Evolutionary conservation across 2,113 vertebrate species (phyloP).

Genomic region (Psephotus haematonotus): DNA sequence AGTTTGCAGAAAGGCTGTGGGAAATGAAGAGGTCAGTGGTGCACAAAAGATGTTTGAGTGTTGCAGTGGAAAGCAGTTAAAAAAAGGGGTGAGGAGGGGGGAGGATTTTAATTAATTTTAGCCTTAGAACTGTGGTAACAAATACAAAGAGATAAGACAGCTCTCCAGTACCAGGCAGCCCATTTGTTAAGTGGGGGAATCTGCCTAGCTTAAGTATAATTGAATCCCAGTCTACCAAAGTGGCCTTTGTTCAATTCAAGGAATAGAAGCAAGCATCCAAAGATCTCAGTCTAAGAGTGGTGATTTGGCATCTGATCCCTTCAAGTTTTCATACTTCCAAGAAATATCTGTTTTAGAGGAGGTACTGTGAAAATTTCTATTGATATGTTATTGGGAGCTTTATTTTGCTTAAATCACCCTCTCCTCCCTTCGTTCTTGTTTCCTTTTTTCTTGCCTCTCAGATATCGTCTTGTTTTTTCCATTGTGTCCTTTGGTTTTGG

Average conservation of each 20-base stretch:
- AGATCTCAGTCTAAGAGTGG: background rate
- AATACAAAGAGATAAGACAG: background rate
- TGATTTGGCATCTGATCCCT: background rate
- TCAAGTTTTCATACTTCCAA: background rate
- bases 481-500: background rate
- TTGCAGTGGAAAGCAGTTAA: background rate
- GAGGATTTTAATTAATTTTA: background rate
- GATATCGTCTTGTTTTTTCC: background rate
- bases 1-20: background rate
- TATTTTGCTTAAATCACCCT: background rate
- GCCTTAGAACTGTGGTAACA: background rate
- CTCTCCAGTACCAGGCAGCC: background rate
- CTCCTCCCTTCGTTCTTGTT: background rate
- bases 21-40: background rate
- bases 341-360: background rate
- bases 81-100: too few species aligned
- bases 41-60: background rate
- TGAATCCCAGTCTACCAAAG: background rate
- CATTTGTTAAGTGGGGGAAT: background rate
- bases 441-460: background rate
- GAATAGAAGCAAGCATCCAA: background rate
- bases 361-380: background rate
- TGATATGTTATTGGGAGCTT: background rate
- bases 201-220: background rate
- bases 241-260: background rate